Evolutionary conservation across 2,113 vertebrate genomes (phyloP).

Genomic region (Rhineura floridana): DNA sequence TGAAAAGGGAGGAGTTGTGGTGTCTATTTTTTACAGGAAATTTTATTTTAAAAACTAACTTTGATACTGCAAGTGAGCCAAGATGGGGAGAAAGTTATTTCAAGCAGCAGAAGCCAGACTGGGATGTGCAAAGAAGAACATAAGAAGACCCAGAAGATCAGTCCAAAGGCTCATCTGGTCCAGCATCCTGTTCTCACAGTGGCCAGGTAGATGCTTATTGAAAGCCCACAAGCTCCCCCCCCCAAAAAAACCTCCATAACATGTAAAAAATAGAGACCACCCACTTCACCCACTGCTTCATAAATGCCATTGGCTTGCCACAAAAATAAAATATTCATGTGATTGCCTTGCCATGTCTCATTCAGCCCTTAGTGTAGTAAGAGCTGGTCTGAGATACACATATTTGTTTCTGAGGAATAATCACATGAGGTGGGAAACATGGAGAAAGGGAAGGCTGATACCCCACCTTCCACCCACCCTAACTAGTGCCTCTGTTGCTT

Average conservation of each 20-base stretch:
- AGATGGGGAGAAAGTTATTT: neutral
- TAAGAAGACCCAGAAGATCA: too few relatives aligned
- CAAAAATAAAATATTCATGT: neutral
- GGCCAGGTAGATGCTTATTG: too few relatives aligned
- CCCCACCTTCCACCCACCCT: neutral
- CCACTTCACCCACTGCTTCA: too few relatives aligned
- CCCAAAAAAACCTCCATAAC: too few relatives aligned
- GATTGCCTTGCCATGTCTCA: neutral
- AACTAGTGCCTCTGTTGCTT: neutral
- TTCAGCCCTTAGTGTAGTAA: neutral
- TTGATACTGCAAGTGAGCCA: neutral
- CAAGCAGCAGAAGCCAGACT: neutral
- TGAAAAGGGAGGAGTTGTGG: neutral
- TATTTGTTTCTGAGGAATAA: constrained; percentile 3
- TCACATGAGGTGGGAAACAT: neutral
- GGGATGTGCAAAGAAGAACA: neutral
- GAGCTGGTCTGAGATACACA: neutral
- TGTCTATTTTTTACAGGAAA: neutral
- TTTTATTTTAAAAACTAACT: neutral
- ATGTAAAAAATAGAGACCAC: too few relatives aligned
- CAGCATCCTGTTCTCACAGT: too few relatives aligned
- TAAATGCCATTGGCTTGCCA: too few relatives aligned
- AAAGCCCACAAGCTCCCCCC: too few relatives aligned
- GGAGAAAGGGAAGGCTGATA: neutral
- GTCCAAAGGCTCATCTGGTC: too few relatives aligned